phyloP scores from a whole-genome alignment of 2,113 vertebrate genomes.

The Agelaius phoeniceus region DNA sequence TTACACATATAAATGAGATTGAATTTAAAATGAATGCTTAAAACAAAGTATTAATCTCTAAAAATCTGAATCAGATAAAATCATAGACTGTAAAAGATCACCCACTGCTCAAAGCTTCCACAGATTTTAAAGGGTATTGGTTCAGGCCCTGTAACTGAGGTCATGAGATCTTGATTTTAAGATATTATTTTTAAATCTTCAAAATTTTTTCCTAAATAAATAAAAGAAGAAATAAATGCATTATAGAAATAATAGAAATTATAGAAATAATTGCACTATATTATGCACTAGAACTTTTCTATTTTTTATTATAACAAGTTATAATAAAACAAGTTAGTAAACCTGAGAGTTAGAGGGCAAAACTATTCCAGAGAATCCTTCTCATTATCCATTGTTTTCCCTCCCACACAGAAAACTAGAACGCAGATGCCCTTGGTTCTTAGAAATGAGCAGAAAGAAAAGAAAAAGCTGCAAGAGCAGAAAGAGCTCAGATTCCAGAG shows the following conservation, averaged over 20 bases:
- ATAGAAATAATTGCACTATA: too few species aligned
- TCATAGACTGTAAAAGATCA: background rate
- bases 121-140: background rate
- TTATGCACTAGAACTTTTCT: background rate
- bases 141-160: background rate
- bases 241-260: background rate
- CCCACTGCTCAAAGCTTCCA: background rate
- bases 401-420: slow-evolving; percentile 40
- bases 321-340: background rate
- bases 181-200: background rate
- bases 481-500: slow-evolving; percentile 80
- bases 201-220: background rate
- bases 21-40: background rate
- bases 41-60: background rate
- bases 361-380: background rate
- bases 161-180: background rate
- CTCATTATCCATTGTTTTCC: slow-evolving; percentile 30
- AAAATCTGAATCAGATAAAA: background rate
- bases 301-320: background rate
- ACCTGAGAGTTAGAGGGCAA: background rate
- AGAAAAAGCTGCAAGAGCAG: slow-evolving; percentile 82
- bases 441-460: slow-evolving; percentile 83
- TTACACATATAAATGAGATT: background rate
- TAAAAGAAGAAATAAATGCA: background rate
- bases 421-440: slow-evolving; percentile 5